These are phyloP conservation scores for Spialia ferax DNA, from an alignment of 2,888 invertebrate species.

Conservation along the genomic window DNA sequence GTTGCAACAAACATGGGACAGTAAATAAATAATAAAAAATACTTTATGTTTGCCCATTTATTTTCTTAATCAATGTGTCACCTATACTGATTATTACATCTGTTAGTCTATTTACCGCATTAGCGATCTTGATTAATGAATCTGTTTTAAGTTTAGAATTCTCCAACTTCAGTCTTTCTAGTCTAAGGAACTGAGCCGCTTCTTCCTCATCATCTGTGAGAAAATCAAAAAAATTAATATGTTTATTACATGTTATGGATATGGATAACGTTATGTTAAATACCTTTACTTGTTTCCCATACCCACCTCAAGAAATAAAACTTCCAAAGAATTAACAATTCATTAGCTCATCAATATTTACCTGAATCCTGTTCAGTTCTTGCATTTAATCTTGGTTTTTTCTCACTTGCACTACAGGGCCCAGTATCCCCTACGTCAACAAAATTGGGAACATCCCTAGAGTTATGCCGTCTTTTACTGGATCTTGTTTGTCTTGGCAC, in stretches of 20 bases:
- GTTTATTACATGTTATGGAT: no score
- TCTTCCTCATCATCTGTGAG: constrained; percentile 52
- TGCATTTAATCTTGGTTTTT: neutral
- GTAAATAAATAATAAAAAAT: no score
- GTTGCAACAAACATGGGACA: no score
- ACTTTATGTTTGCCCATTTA: constrained; percentile 4
- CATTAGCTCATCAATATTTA: neutral
- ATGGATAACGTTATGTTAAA: no score
- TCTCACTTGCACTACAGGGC: neutral
- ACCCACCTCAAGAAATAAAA: neutral
- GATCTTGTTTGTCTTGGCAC: neutral
- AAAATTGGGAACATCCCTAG: neutral
- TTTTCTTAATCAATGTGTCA: constrained; percentile 57
- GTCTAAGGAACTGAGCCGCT: constrained; percentile 57
- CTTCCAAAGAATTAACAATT: neutral
- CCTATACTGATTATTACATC: constrained; percentile 63
- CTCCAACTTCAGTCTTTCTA: constrained; percentile 60
- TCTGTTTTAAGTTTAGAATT: constrained; percentile 54
- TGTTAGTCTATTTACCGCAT: constrained; percentile 58
- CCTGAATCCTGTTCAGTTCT: neutral
- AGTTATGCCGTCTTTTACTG: neutral
- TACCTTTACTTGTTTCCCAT: no score
- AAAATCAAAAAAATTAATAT: neutral
- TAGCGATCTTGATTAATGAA: constrained; percentile 57
- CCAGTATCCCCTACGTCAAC: neutral